phyloP scores from a whole-genome alignment of 2,797 vertebrate genomes.

The Melopsittacus undulatus region DNA sequence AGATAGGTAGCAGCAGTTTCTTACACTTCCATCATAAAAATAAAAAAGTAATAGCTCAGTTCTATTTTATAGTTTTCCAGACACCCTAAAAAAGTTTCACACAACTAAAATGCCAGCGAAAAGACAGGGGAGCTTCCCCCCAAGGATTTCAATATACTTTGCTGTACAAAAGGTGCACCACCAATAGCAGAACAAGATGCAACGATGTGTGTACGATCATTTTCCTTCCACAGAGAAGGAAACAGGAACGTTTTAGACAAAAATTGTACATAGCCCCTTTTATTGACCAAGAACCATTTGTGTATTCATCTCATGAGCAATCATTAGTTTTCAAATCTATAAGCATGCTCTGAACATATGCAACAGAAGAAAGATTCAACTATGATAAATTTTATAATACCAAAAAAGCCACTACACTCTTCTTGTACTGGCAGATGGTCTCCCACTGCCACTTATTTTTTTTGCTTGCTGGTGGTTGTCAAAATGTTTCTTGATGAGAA shows the following conservation, averaged over 20 bases:
- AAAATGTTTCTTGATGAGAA: conserved; percentile 1
- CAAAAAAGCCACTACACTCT: not conserved
- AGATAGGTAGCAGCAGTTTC: conserved; percentile 83
- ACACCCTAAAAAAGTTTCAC: conserved; percentile 68
- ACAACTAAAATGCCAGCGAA: conserved; percentile 74
- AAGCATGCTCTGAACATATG: not conserved
- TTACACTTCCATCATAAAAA: conserved; percentile 76
- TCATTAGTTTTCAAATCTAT: not conserved
- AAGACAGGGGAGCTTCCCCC: conserved; percentile 19
- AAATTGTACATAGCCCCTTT: conserved; percentile 44
- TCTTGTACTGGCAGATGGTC: not conserved
- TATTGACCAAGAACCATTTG: conserved; percentile 29
- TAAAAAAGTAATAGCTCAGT: conserved; percentile 63
- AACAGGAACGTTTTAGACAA: conserved; percentile 7
- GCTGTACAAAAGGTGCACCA: conserved; percentile 61
- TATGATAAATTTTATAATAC: not conserved
- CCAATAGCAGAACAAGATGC: conserved; percentile 34
- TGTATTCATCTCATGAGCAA: not conserved
- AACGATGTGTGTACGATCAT: not conserved
- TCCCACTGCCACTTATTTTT: conserved; percentile 19
- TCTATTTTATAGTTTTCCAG: conserved; percentile 37
- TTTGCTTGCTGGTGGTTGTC: conserved; percentile 71
- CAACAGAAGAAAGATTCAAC: not conserved
- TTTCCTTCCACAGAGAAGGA: conserved; percentile 39
- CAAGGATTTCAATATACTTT: conserved; percentile 15